Base-by-base conservation (phyloP, 2,888 invertebrate genomes). In the Oeneis ivallda region DNA sequence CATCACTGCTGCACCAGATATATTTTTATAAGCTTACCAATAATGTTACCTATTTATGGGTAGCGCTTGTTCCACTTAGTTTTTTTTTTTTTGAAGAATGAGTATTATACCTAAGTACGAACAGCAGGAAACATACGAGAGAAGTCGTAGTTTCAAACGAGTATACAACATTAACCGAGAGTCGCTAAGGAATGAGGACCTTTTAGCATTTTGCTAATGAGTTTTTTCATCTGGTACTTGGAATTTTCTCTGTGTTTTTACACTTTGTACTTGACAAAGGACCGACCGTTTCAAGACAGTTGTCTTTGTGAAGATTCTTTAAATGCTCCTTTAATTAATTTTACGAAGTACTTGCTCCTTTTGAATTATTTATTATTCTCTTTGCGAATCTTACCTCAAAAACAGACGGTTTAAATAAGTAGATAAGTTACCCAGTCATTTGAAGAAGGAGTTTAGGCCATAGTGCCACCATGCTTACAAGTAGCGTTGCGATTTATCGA, bases 201-300 rank as follows among this genome's bases (percentile, higher is more conserved):
- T 39, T n/a, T 61, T 61, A 52, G 61, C 26, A 41, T 52, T 52
- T 41, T 26, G 26, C 47, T 61, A 61, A 61, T 61, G 61, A 61
- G 52, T 61, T 61, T 61, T 61, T 61, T 52, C 61, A 61, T 61
- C 39, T 8, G 26, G 10, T 41, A n/a, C 61, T 39, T 17, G 26
- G 61, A 61, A 52, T 61, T 52, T 41, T 15, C 50, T 7, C 39
- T 41, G 52, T 52, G 50, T 61, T 61, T 52, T 61, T 60, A 65
- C 60, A 65, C 56, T 65, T 53, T 56, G 50, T 47, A 41, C 34
- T 45, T 57, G 47, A 68, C 68, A 68, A 68, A 68, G 68, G 60
- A 63, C 52, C 62, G 60, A 63, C 56, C 62, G 37, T 50, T 56
- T 56, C 39, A 57, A 54, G 32, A 56, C 50, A 13, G 59, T 64